Evolutionary conservation across 2,797 vertebrate species (phyloP).

Genomic region (Acanthurus tractus): DNA sequence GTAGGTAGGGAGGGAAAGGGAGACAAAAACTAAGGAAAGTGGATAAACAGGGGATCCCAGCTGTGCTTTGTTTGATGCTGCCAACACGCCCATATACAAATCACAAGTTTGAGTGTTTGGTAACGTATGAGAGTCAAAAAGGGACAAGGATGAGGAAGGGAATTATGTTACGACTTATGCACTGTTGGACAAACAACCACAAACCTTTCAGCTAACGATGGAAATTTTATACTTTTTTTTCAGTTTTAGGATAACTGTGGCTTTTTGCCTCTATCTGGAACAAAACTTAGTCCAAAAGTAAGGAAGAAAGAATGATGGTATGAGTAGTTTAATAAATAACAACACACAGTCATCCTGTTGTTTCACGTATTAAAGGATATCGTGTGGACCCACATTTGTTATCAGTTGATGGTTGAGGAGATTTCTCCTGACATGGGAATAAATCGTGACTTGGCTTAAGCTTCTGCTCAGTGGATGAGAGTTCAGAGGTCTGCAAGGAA

Average conservation of each 20-base stretch:
- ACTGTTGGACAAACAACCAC: too few relatives aligned
- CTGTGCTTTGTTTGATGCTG: slow-evolving; percentile 25
- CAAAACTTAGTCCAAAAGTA: background rate
- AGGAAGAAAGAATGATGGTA: too few relatives aligned
- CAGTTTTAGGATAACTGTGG: background rate
- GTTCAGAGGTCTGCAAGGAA: background rate
- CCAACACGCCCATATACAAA: slow-evolving; percentile 1
- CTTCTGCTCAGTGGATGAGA: background rate
- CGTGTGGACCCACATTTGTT: background rate
- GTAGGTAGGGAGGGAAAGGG: slow-evolving; percentile 17
- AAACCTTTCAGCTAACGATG: too few relatives aligned
- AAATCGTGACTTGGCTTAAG: background rate
- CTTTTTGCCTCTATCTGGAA: background rate
- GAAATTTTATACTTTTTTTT: background rate
- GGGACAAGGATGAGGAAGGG: background rate
- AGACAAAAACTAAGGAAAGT: slow-evolving; percentile 5
- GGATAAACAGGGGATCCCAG: slow-evolving; percentile 4
- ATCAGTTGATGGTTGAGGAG: background rate
- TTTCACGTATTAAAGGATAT: background rate
- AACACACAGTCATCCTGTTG: background rate
- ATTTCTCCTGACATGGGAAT: background rate
- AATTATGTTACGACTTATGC: background rate
- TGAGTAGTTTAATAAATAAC: background rate
- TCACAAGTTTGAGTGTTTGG: background rate
- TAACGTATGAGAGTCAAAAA: background rate